phyloP scores from a whole-genome alignment of 2,797 vertebrate species.

The Neoniphon sammara region DNA sequence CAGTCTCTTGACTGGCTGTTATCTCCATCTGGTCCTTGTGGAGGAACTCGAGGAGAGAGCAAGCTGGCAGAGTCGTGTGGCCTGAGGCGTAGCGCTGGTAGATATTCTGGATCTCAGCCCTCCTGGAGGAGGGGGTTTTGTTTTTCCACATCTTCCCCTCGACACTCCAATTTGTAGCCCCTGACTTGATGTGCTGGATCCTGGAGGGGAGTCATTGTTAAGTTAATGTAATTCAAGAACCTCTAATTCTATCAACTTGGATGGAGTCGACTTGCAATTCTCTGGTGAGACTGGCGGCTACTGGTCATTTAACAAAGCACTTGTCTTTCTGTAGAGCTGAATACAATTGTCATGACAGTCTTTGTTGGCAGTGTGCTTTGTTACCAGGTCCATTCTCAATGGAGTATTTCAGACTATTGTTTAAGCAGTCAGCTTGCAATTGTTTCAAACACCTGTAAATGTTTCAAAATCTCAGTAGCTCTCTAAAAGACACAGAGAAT shows the following conservation, averaged over 20 bases:
- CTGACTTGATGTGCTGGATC: too few relatives aligned
- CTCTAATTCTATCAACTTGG: background rate
- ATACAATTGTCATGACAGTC: background rate
- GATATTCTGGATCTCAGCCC: constrained; percentile 80
- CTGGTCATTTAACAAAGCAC: background rate
- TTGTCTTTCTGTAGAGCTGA: background rate
- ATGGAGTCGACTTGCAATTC: background rate
- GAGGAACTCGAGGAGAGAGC: constrained; percentile 82
- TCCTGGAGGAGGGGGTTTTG: constrained; percentile 59
- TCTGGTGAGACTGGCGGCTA: background rate
- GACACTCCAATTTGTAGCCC: constrained; percentile 22
- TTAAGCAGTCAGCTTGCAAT: constrained; percentile 34
- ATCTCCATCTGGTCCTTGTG: constrained; percentile 80
- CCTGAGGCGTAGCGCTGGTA: constrained; percentile 77
- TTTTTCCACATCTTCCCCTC: constrained; percentile 65
- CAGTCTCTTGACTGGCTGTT: constrained; percentile 54
- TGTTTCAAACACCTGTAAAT: constrained; percentile 35
- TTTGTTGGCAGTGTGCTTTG: background rate
- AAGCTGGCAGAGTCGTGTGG: constrained; percentile 59
- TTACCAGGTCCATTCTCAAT: constrained; percentile 16
- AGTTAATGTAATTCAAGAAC: background rate
- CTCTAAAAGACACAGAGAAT: constrained; percentile 57
- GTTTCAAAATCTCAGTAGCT: constrained; percentile 42
- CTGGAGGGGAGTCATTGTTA: background rate
- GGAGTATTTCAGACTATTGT: constrained; percentile 4